Conservation (phyloP, 2,113 vertebrate species). For the Varanus salvator region DNA sequence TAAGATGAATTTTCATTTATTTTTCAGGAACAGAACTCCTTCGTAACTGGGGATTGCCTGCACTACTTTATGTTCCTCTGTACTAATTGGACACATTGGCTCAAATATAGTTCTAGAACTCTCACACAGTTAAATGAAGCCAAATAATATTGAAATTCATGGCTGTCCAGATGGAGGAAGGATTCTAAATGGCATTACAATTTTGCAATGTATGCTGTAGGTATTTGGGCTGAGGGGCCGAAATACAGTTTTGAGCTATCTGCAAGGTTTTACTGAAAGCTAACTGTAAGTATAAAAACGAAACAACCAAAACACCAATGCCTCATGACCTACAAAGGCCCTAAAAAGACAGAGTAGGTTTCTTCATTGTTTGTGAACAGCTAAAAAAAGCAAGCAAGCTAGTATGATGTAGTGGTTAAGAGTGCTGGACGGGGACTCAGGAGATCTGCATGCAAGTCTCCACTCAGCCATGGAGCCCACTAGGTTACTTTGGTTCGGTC, state of each 20-base stretch:
- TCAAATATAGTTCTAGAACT: neutral
- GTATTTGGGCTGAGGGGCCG: neutral
- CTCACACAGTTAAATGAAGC: neutral
- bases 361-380: slow-evolving; percentile 18
- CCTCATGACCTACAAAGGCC: neutral
- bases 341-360: neutral
- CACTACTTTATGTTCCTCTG: neutral
- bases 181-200: neutral
- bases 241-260: neutral
- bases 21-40: no score
- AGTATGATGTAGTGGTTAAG: no score
- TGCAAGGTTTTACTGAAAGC: neutral
- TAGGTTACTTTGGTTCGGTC: no score
- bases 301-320: no score
- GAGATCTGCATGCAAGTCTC: no score
- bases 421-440: no score
- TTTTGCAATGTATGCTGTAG: neutral
- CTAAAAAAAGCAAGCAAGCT: neutral
- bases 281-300: neutral
- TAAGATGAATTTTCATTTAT: no score
- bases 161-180: neutral
- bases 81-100: neutral
- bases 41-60: no score
- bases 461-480: no score
- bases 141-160: neutral